Conservation (phyloP, 2,113 vertebrate species). For the Halcyon senegalensis region DNA sequence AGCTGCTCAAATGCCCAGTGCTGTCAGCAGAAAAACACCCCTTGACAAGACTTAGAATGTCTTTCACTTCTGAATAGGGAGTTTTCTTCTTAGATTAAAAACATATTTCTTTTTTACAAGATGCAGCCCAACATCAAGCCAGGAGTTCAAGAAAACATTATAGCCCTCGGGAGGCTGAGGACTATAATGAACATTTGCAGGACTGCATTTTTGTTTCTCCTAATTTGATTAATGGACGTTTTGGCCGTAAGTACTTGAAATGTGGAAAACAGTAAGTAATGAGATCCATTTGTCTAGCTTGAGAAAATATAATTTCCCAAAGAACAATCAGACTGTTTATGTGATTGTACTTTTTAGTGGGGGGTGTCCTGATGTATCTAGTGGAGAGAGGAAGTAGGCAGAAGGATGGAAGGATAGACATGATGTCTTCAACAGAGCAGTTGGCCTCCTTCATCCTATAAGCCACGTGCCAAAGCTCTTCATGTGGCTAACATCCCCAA, state of each 20-base stretch:
- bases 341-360: neutral
- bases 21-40: neutral
- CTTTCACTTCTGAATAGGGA: neutral
- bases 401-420: neutral
- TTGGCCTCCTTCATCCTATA: neutral
- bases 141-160: neutral
- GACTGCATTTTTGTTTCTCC: neutral
- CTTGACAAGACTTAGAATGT: neutral
- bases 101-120: neutral
- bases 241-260: neutral
- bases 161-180: neutral
- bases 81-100: neutral
- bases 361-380: neutral
- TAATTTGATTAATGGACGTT: neutral
- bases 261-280: neutral
- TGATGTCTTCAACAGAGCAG: neutral
- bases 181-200: neutral
- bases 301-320: neutral
- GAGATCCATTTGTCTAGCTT: neutral
- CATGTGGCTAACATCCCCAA: neutral
- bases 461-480: neutral
- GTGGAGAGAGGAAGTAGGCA: neutral
- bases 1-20: neutral
- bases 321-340: neutral
- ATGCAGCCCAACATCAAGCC: neutral